Percentiles rank a stretch among this genome's conserved stretches.
Evolutionary conservation across 2,797 vertebrate species (phyloP).

Genomic region (Muraenolepis orangiensis): DNA sequence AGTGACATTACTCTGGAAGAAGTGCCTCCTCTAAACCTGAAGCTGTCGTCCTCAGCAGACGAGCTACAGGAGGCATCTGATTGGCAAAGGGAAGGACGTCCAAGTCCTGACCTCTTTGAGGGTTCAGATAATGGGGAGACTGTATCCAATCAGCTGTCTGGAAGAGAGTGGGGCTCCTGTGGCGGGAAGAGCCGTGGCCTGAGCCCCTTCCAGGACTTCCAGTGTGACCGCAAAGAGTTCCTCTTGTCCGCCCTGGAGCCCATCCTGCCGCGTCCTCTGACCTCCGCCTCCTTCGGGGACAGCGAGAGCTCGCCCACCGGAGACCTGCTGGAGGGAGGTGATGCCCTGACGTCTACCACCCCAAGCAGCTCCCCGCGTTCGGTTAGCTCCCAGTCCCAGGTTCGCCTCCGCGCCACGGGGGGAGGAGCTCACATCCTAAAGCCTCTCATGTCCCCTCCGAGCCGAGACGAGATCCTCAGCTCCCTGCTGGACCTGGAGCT

Average conservation of each 20-base stretch:
- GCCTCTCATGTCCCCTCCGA: constrained; percentile 97
- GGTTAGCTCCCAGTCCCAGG: constrained; percentile 86
- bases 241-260: constrained; percentile 75
- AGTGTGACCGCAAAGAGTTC: constrained; percentile 79
- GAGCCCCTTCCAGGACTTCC: constrained; percentile 88
- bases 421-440: constrained; percentile 86
- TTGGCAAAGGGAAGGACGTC: constrained; percentile 64
- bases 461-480: constrained; percentile 91
- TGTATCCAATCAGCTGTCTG: constrained; percentile 64
- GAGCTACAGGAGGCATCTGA: constrained; percentile 54
- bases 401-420: constrained; percentile 81
- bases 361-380: constrained; percentile 94
- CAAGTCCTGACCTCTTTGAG: constrained; percentile 87
- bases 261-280: constrained; percentile 76
- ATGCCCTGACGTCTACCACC: constrained; percentile 81
- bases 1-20: constrained; percentile 90
- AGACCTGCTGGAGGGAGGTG: constrained; percentile 78
- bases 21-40: constrained; percentile 59
- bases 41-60: constrained; percentile 44
- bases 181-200: constrained; percentile 77
- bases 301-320: constrained; percentile 80
- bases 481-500: constrained; percentile 89
- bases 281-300: constrained; percentile 82
- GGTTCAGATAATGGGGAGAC: constrained; percentile 74
- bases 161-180: constrained; percentile 66